phyloP scores from a whole-genome alignment of 2,888 invertebrate genomes.

The Tenthredo scrophulariae region DNA sequence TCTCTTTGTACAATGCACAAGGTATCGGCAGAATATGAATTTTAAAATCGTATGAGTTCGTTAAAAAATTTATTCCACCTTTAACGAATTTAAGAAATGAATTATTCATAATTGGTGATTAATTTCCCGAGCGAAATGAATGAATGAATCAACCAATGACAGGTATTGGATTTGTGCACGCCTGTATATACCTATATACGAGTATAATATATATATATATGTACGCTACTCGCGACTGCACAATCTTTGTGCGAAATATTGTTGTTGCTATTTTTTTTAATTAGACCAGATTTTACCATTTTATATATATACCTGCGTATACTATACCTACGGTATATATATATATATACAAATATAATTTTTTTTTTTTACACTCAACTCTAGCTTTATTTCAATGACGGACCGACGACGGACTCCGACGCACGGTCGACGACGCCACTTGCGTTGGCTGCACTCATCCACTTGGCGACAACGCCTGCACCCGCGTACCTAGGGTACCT shows the following conservation, averaged over 20 bases:
- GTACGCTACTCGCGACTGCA: neutral
- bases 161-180: neutral
- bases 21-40: neutral
- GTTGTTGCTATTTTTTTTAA: slow-evolving; percentile 25
- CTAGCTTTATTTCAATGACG: slow-evolving; percentile 44
- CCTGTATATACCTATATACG: neutral
- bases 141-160: neutral
- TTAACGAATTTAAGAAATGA: neutral
- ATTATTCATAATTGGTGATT: slow-evolving; percentile 32
- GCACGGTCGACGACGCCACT: slow-evolving; percentile 51
- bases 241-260: neutral
- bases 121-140: slow-evolving; percentile 6
- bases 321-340: neutral
- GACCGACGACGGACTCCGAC: slow-evolving; percentile 42
- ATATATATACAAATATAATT: too few relatives aligned
- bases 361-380: slow-evolving; percentile 19
- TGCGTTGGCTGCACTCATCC: slow-evolving; percentile 47
- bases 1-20: neutral
- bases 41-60: neutral
- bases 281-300: neutral
- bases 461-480: slow-evolving; percentile 43
- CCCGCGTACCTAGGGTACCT: neutral
- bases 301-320: neutral
- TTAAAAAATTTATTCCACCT: neutral
- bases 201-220: too few relatives aligned